Percentiles rank a stretch among this genome's conserved stretches.
Evolutionary conservation across 1,140 invertebrate genomes (phyloP).

Genomic region (Habropoda laboriosa): DNA sequence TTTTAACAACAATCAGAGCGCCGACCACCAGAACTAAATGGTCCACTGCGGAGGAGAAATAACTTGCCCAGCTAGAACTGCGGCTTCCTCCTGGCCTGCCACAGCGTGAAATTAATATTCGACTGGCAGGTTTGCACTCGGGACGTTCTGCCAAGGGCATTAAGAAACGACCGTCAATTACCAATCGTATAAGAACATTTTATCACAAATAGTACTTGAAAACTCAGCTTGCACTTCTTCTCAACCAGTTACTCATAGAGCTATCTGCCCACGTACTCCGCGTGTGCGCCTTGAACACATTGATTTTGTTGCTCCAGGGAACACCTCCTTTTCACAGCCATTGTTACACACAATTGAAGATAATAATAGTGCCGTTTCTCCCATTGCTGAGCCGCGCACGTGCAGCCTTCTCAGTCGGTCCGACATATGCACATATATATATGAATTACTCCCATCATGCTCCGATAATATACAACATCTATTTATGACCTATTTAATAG

Average conservation of each 20-base stretch:
- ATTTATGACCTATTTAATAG: background rate
- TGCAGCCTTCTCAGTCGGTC: no score
- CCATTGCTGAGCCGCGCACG: no score
- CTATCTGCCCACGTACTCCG: no score
- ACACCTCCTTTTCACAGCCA: no score
- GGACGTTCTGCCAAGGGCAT: background rate
- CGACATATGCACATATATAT: background rate
- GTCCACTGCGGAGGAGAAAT: background rate
- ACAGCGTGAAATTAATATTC: background rate
- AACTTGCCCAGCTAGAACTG: background rate
- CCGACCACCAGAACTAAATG: background rate
- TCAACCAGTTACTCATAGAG: no score
- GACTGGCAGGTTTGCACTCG: background rate
- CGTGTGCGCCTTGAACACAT: no score
- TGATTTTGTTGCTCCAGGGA: no score
- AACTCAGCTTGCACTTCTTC: background rate
- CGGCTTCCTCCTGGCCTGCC: background rate
- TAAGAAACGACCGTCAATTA: background rate
- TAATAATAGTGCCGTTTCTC: no score
- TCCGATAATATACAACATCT: background rate
- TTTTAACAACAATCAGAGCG: background rate
- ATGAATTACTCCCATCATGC: background rate
- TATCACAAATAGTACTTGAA: background rate
- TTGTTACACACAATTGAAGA: no score
- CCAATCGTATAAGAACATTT: background rate